A percentile compares a stretch with the other conserved stretches of the same genome.
phyloP scores from a whole-genome alignment of 92 coral and sea anemone genomes.

The Virgularia gustaviana region DNA sequence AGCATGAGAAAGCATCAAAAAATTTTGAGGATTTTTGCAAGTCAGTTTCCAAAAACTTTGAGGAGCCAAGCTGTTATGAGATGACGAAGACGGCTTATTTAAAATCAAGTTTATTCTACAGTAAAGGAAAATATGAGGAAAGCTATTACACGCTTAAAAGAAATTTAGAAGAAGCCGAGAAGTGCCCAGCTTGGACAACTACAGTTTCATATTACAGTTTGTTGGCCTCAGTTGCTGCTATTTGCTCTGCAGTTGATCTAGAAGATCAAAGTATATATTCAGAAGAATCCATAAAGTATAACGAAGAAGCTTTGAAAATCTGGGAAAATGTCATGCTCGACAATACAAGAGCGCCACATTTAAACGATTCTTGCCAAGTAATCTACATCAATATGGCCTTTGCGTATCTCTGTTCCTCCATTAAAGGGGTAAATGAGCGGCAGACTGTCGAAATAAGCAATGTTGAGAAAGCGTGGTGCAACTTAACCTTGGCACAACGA shows the following conservation, averaged over 20 bases:
- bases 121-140: not conserved
- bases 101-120: not conserved
- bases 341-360: not conserved
- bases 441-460: not conserved
- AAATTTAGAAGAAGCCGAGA: not conserved
- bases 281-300: not conserved
- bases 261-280: not conserved
- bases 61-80: not conserved
- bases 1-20: not conserved
- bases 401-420: not conserved
- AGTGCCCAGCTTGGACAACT: not conserved
- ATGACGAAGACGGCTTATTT: not conserved
- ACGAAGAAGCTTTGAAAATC: not conserved
- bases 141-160: not conserved
- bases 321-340: not conserved
- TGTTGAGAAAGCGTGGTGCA: not conserved
- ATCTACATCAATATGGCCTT: slow-evolving; percentile 7
- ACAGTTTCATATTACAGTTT: not conserved
- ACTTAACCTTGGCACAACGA: not conserved
- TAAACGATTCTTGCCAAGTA: not conserved
- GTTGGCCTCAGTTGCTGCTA: not conserved
- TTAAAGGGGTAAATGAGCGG: not conserved
- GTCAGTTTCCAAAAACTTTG: not conserved
- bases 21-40: not conserved
- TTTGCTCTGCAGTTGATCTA: not conserved